Conservation (phyloP, 2,113 vertebrate species). For the Anseranas semipalmata region DNA sequence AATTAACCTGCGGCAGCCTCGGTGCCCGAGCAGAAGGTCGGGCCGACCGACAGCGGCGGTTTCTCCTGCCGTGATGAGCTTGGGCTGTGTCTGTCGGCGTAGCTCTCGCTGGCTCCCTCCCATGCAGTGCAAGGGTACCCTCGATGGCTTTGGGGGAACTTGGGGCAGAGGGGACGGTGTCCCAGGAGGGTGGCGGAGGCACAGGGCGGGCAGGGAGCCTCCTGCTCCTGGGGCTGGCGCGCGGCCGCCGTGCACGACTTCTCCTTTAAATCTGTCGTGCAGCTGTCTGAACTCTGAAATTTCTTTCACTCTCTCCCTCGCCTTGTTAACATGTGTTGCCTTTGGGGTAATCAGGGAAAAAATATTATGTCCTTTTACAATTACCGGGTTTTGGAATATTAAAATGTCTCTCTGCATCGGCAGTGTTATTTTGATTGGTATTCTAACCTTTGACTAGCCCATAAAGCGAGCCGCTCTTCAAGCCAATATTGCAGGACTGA, state of each 20-base stretch:
- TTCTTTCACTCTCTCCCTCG: conserved; percentile 84
- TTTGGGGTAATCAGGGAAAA: conserved; percentile 91
- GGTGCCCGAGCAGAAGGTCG: background rate
- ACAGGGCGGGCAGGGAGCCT: background rate
- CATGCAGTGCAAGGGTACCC: background rate
- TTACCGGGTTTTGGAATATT: conserved; percentile 98
- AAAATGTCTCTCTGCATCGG: conserved; percentile 98
- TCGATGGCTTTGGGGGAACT: background rate
- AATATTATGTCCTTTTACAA: conserved; percentile 98
- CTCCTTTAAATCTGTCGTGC: conserved; percentile 84
- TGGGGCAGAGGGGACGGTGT: background rate
- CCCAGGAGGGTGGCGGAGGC: rapidly evolving
- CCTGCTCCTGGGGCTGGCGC: background rate
- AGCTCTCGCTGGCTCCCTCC: background rate
- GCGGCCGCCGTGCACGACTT: conserved; percentile 43
- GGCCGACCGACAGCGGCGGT: rapidly evolving
- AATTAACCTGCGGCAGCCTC: background rate
- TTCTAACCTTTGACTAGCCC: conserved; percentile 99
- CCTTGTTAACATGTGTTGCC: conserved; percentile 88
- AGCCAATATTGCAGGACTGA: conserved; percentile 91
- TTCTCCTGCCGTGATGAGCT: background rate
- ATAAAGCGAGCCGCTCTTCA: conserved; percentile 89
- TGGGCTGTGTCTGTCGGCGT: rapidly evolving
- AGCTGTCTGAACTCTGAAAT: conserved; percentile 84
- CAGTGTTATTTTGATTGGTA: conserved; percentile 97